phyloP scores from a whole-genome alignment of 2,888 invertebrate genomes.

The Brenthis hecate region DNA sequence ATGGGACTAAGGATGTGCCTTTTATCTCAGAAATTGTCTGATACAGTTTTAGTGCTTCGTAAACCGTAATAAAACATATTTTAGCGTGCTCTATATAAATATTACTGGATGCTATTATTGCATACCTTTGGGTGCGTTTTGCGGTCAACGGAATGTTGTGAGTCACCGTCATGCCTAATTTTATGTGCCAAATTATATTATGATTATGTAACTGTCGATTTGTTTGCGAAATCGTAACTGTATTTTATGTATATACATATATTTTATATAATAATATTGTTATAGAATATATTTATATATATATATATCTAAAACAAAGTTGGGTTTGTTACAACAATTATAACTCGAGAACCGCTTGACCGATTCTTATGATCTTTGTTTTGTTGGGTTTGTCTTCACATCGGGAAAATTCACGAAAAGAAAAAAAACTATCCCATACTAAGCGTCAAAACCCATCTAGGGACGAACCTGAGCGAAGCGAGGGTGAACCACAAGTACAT shows the following conservation, averaged over 20 bases:
- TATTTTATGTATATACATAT: background rate
- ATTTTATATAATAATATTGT: background rate
- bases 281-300: background rate
- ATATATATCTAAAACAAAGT: background rate
- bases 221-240: background rate
- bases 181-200: background rate
- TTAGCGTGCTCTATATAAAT: conserved; percentile 26
- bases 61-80: conserved; percentile 30
- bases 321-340: no score
- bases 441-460: no score
- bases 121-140: conserved; percentile 44
- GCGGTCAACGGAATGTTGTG: conserved; percentile 33
- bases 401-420: no score
- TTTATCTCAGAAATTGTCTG: conserved; percentile 19
- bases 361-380: no score
- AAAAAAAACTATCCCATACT: no score
- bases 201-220: conserved; percentile 2
- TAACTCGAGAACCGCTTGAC: no score
- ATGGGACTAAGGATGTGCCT: conserved; percentile 26
- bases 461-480: background rate
- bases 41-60: conserved; percentile 33
- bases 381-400: no score
- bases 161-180: conserved; percentile 26
- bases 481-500: background rate
- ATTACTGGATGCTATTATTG: conserved; percentile 35